phyloP scores from a whole-genome alignment of 2,113 vertebrate genomes.

The Pungitius pungitius region DNA sequence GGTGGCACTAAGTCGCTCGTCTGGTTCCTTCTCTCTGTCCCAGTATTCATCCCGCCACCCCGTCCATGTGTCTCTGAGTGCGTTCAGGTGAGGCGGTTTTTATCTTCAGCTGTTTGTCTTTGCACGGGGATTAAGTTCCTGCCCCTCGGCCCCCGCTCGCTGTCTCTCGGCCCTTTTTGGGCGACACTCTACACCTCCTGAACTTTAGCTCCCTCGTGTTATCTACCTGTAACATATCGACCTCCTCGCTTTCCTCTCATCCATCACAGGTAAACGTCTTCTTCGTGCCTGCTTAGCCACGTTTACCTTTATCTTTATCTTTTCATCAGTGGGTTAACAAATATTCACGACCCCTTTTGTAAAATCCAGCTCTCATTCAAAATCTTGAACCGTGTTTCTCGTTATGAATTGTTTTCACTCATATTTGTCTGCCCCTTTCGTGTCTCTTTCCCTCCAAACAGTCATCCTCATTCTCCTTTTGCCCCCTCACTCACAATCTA shows the following conservation, averaged over 20 bases:
- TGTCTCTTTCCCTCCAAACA: slow-evolving; percentile 3
- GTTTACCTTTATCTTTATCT: neutral
- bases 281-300: slow-evolving; percentile 19
- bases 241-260: slow-evolving; percentile 46
- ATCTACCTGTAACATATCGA: slow-evolving; percentile 61
- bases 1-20: neutral
- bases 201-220: slow-evolving; percentile 58
- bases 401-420: neutral
- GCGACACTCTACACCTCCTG: slow-evolving; percentile 72
- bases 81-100: slow-evolving; percentile 65
- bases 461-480: slow-evolving; percentile 47
- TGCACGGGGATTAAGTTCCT: slow-evolving; percentile 69
- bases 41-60: slow-evolving; percentile 19
- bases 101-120: slow-evolving; percentile 64
- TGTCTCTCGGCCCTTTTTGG: slow-evolving; percentile 58
- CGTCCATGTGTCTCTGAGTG: slow-evolving; percentile 31
- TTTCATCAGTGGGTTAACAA: neutral
- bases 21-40: neutral
- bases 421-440: neutral
- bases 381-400: neutral
- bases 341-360: neutral
- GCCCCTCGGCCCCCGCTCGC: slow-evolving; percentile 52
- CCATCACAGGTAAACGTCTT: slow-evolving; percentile 37
- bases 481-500: slow-evolving; percentile 23
- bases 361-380: neutral